phyloP scores from a whole-genome alignment of 2,888 invertebrate species.

The Bibio marci region DNA sequence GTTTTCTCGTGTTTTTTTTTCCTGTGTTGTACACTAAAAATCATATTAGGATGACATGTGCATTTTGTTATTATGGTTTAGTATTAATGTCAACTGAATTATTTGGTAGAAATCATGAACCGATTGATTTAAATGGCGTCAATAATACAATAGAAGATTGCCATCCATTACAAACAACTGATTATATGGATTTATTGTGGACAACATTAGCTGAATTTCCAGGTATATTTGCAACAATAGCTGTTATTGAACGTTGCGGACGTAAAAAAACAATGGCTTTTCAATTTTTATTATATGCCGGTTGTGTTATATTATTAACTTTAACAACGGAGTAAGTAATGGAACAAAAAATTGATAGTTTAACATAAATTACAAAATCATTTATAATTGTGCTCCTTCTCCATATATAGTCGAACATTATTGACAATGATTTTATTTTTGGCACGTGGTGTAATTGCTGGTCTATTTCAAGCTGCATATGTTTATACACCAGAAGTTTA shows the following conservation, averaged over 20 bases:
- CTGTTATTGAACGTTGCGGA: conserved; percentile 77
- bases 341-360: neutral
- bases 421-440: conserved; percentile 72
- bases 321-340: conserved; percentile 49
- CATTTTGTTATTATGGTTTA: conserved; percentile 89
- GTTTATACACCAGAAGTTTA: conserved; percentile 94
- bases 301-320: conserved; percentile 57
- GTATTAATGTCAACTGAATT: conserved; percentile 89
- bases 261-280: conserved; percentile 84
- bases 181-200: conserved; percentile 86
- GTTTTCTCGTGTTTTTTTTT: neutral
- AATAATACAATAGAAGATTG: conserved; percentile 49
- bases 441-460: conserved; percentile 82
- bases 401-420: conserved; percentile 43
- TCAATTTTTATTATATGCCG: conserved; percentile 74
- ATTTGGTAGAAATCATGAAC: conserved; percentile 31
- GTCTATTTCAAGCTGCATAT: conserved; percentile 88
- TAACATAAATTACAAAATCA: conserved; percentile 3
- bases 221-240: conserved; percentile 75
- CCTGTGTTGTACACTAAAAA: neutral
- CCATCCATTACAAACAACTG: conserved; percentile 57
- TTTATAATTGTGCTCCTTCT: conserved; percentile 3
- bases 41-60: conserved; percentile 63
- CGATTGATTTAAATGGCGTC: conserved; percentile 25
- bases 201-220: conserved; percentile 91